A percentile compares a stretch with the other conserved stretches of the same genome.
Evolutionary conservation across 2,113 vertebrate species (phyloP).

Genomic region (Hymenochirus boettgeri): DNA sequence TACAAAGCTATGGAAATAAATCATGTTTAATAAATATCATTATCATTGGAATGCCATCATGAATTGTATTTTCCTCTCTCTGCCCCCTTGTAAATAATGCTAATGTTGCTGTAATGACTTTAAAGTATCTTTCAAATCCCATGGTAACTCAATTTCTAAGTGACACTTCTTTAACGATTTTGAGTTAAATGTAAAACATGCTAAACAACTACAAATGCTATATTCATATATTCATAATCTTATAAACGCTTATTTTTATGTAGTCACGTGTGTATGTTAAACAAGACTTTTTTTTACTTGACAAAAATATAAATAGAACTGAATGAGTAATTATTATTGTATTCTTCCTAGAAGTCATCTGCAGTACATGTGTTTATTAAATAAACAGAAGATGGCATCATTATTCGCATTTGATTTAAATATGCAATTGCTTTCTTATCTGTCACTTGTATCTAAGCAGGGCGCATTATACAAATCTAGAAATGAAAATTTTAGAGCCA

Average conservation of each 20-base stretch:
- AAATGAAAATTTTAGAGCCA: constrained; percentile 75
- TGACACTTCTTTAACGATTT: too few relatives aligned
- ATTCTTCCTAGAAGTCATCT: constrained; percentile 63
- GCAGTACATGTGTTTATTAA: constrained; percentile 73
- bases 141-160: neutral
- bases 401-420: constrained; percentile 72
- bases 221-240: constrained; percentile 37
- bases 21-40: too few relatives aligned
- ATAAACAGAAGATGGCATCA: constrained; percentile 77
- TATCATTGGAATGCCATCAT: too few relatives aligned
- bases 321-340: constrained; percentile 66
- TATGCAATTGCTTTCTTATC: constrained; percentile 66
- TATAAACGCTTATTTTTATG: constrained; percentile 49
- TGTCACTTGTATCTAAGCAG: constrained; percentile 74
- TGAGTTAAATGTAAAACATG: neutral
- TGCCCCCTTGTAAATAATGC: neutral
- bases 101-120: neutral
- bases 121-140: neutral
- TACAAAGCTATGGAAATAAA: too few relatives aligned
- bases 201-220: constrained; percentile 17
- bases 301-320: constrained; percentile 50
- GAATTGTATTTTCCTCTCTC: neutral
- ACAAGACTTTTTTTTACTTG: constrained; percentile 69
- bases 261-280: constrained; percentile 58
- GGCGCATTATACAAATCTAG: constrained; percentile 72